phyloP scores from a whole-genome alignment of 2,113 vertebrate species.

The Orthonyx spaldingii region DNA sequence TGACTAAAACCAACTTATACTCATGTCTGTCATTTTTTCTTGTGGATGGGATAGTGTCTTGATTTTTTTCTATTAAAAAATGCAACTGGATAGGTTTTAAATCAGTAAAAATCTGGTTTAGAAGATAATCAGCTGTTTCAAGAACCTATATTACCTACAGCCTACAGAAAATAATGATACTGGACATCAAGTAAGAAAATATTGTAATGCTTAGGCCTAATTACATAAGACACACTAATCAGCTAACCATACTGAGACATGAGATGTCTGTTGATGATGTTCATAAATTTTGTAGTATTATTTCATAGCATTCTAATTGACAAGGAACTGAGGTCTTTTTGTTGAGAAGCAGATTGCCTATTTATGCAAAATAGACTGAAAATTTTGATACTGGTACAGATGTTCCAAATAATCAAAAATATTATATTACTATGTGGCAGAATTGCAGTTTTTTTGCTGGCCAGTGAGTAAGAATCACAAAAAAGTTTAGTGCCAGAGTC shows the following conservation, averaged over 20 bases:
- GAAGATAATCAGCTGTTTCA: neutral
- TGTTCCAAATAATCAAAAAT: neutral
- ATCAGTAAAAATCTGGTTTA: neutral
- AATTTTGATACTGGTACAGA: rapidly evolving
- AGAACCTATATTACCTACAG: neutral
- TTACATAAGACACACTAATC: neutral
- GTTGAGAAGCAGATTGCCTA: neutral
- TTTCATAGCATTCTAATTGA: neutral
- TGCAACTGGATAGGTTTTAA: neutral
- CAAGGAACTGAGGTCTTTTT: neutral
- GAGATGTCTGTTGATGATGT: neutral
- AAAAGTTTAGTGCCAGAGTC: neutral
- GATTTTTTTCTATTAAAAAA: neutral
- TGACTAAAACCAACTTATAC: neutral
- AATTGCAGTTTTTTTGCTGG: neutral
- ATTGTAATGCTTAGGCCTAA: neutral
- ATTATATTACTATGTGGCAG: neutral
- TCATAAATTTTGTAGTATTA: neutral
- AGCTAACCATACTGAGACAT: neutral
- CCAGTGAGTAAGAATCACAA: neutral
- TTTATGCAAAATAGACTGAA: neutral
- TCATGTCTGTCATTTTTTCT: neutral
- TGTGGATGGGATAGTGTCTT: neutral
- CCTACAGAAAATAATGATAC: neutral
- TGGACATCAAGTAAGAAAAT: neutral